Percentiles rank a stretch among this genome's conserved stretches.
phyloP scores from a whole-genome alignment of 2,113 vertebrate genomes.

The Sturnira hondurensis region DNA sequence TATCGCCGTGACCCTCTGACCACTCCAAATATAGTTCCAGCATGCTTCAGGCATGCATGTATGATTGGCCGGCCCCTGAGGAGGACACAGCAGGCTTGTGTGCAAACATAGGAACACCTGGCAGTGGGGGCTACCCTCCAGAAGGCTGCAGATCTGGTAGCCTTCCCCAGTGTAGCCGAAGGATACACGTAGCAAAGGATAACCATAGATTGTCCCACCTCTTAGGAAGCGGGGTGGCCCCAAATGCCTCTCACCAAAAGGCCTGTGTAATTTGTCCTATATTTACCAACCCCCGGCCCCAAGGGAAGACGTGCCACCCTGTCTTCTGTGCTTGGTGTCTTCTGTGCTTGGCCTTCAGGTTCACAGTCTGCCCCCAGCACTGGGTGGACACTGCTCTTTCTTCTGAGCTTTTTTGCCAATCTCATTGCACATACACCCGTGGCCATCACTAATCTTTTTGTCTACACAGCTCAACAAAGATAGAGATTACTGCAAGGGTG shows the following conservation, averaged over 20 bases:
- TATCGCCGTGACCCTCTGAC: not conserved
- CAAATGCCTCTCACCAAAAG: not conserved
- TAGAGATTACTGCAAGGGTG: not conserved
- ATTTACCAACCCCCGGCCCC: not conserved
- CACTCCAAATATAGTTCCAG: not conserved
- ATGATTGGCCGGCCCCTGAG: not conserved
- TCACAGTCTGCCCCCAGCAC: not conserved
- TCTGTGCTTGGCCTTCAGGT: not conserved
- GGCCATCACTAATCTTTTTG: not conserved
- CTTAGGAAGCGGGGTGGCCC: not conserved
- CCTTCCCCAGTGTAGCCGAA: too few species aligned
- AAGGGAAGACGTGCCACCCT: not conserved
- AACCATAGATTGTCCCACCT: not conserved
- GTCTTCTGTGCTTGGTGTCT: not conserved
- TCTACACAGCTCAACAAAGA: not conserved
- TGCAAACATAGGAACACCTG: not conserved
- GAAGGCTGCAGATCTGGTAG: not conserved
- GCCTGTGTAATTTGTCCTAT: not conserved
- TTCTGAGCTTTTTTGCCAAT: not conserved
- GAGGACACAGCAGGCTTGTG: not conserved
- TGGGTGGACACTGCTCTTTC: not conserved
- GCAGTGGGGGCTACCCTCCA: not conserved
- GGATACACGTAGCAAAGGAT: not conserved
- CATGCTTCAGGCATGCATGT: not conserved
- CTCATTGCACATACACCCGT: accelerated